Percentiles rank a stretch among this genome's conserved stretches.
These are phyloP conservation scores for Perodicticus potto DNA, from an alignment of 2,797 vertebrate genomes.

Conservation along the genomic window DNA sequence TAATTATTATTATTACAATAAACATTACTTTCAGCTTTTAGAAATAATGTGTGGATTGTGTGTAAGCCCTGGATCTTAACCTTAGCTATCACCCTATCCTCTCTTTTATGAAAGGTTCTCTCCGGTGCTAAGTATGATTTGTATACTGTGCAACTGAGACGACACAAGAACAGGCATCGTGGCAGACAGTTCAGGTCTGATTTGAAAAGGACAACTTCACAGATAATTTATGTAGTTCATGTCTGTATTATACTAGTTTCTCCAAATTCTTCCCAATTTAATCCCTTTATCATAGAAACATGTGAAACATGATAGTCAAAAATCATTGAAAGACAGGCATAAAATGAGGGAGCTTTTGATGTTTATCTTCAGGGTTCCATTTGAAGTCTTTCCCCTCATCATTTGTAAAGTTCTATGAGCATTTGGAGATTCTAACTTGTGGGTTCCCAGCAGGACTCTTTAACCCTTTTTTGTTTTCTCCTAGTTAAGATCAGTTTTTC, in stretches of 20 bases:
- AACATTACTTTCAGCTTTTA: background rate
- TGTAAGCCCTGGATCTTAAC: background rate
- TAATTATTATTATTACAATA: background rate
- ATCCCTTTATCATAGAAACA: background rate
- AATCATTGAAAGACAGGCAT: background rate
- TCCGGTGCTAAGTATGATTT: background rate
- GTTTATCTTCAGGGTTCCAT: slow-evolving; percentile 16
- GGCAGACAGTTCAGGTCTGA: background rate
- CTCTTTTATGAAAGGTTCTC: background rate
- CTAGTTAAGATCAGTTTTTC: slow-evolving; percentile 6
- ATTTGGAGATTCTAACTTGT: slow-evolving; percentile 39
- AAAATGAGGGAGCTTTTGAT: slow-evolving; percentile 15
- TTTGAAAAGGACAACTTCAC: slow-evolving; percentile 24
- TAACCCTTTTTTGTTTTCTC: background rate
- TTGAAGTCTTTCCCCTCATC: slow-evolving; percentile 45
- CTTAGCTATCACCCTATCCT: background rate
- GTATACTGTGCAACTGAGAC: background rate
- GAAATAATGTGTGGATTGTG: background rate
- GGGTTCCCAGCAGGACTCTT: background rate
- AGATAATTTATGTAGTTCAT: slow-evolving; percentile 30
- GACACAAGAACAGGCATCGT: background rate
- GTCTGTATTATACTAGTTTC: background rate
- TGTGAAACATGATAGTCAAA: slow-evolving; percentile 19
- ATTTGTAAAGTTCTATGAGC: background rate
- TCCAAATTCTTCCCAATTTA: background rate